Conservation (phyloP, 2,888 invertebrate species). For the Lepeophtheirus nordmannii region DNA sequence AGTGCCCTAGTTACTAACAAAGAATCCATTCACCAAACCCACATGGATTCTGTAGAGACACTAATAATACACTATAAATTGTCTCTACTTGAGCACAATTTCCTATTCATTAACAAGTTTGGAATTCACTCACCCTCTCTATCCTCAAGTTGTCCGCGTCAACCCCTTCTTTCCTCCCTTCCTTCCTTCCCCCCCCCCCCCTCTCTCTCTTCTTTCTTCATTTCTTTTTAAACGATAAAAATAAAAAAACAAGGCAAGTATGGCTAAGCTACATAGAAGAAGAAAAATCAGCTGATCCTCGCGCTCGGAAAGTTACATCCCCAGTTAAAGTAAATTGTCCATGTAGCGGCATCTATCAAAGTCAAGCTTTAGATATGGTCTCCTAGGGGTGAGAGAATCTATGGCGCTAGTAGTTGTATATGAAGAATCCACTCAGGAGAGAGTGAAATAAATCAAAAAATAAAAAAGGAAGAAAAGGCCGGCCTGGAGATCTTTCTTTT, state of each 20-base stretch:
- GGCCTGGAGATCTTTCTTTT: slow-evolving; percentile 3
- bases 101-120: too few species aligned
- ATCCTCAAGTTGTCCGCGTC: background rate
- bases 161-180: background rate
- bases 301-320: background rate
- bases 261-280: background rate
- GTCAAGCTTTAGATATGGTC: background rate
- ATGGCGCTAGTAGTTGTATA: background rate
- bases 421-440: background rate
- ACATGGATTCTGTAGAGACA: too few species aligned
- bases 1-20: too few species aligned
- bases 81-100: too few species aligned
- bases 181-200: background rate
- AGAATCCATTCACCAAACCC: too few species aligned
- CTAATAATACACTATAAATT: background rate
- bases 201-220: background rate
- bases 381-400: too few species aligned
- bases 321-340: background rate
- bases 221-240: background rate
- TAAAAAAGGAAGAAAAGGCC: background rate
- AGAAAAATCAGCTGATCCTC: background rate
- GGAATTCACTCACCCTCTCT: background rate
- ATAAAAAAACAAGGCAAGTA: background rate
- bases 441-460: background rate
- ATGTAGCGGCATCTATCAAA: background rate